phyloP scores from a whole-genome alignment of 1,140 invertebrate species.

The Pseudomyrmex concolor region DNA sequence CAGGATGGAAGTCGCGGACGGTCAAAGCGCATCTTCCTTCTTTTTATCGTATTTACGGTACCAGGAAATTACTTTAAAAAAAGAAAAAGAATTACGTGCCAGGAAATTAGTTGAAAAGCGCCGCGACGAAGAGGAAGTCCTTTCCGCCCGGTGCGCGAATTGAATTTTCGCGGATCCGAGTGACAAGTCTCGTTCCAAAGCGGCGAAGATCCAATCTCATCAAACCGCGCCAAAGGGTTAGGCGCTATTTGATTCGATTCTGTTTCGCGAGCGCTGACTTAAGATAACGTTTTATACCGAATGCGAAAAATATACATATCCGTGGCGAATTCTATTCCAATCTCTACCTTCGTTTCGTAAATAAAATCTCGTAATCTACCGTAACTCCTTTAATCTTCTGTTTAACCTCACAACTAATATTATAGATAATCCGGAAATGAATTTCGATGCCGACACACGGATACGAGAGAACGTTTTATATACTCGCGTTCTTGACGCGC shows the following conservation, averaged over 20 bases:
- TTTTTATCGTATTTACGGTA: constrained; percentile 22
- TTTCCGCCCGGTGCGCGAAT: background rate
- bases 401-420: constrained; percentile 46
- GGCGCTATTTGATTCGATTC: constrained; percentile 9
- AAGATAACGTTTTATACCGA: background rate
- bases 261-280: constrained; percentile 1
- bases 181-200: background rate
- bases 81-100: background rate
- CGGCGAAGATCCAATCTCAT: constrained; percentile 23
- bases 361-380: constrained; percentile 22
- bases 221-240: background rate
- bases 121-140: background rate
- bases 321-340: too few relatives aligned
- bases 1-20: constrained; percentile 1
- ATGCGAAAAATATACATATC: too few relatives aligned
- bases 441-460: constrained; percentile 14
- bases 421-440: constrained; percentile 21
- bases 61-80: constrained; percentile 17
- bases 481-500: background rate
- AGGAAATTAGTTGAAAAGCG: constrained; percentile 42
- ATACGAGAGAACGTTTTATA: constrained; percentile 20
- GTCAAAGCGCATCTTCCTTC: background rate
- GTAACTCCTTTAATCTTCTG: background rate
- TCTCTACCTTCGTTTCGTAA: background rate
- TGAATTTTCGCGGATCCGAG: background rate